phyloP scores from a whole-genome alignment of 2,797 vertebrate genomes.

The Acanthurus tractus region DNA sequence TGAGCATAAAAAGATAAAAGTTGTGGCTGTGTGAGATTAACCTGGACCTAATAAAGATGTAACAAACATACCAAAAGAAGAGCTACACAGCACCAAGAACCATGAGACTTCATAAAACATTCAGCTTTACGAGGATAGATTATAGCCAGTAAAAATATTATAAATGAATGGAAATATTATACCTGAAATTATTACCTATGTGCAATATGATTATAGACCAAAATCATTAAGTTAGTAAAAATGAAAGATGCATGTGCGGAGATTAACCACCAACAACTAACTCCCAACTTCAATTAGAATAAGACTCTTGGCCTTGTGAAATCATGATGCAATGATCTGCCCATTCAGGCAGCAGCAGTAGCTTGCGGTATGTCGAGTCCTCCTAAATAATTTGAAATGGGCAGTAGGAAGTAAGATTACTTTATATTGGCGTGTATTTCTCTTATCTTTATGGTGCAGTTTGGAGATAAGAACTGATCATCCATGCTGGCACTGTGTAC shows the following conservation, averaged over 20 bases:
- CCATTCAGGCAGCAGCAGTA: constrained; percentile 61
- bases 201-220: constrained; percentile 2
- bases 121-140: background rate
- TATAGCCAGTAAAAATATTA: background rate
- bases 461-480: constrained; percentile 85
- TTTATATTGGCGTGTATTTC: constrained; percentile 75
- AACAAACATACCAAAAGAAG: background rate
- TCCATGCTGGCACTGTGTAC: constrained; percentile 82
- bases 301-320: constrained; percentile 41
- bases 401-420: constrained; percentile 76
- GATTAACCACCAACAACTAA: constrained; percentile 45
- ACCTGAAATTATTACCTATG: constrained; percentile 6
- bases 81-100: background rate
- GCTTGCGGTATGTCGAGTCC: constrained; percentile 59
- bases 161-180: constrained; percentile 2
- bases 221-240: constrained; percentile 22
- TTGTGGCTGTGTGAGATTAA: background rate
- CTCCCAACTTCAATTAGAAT: constrained; percentile 43
- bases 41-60: background rate
- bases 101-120: background rate
- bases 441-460: constrained; percentile 82
- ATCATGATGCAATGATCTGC: constrained; percentile 52
- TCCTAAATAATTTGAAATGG: constrained; percentile 81
- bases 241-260: background rate
- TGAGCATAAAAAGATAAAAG: background rate